Evolutionary conservation across 2,888 invertebrate species (phyloP).

Genomic region (Chymomyza caudatula): DNA sequence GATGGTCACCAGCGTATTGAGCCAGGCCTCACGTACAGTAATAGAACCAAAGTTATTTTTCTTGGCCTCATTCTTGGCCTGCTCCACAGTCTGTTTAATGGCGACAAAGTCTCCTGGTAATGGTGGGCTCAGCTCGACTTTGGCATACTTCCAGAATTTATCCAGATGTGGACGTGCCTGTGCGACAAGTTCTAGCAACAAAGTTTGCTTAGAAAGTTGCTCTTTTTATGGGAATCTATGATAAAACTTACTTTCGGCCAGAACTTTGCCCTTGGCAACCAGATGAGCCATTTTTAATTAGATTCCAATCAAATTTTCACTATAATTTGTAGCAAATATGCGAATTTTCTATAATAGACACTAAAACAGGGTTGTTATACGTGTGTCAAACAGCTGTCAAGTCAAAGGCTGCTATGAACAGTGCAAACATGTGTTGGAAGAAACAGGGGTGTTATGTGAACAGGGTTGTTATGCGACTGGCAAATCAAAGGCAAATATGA

Average conservation of each 20-base stretch:
- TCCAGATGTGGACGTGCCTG: conserved; percentile 46
- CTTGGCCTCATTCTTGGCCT: conserved; percentile 26
- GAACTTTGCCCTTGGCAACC: conserved; percentile 18
- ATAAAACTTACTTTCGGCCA: conserved; percentile 42
- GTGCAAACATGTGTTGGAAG: no score
- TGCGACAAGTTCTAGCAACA: conserved; percentile 25
- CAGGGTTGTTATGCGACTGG: no score
- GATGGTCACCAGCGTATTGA: conserved; percentile 49
- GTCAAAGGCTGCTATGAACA: no score
- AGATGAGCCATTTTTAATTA: conserved; percentile 1
- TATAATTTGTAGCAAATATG: background rate
- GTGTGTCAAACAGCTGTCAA: no score
- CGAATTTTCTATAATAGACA: background rate
- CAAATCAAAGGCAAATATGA: no score
- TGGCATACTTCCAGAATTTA: conserved; percentile 55
- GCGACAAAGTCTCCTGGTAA: conserved; percentile 46
- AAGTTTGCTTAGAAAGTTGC: background rate
- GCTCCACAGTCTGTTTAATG: conserved; percentile 26
- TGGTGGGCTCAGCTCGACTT: conserved; percentile 51
- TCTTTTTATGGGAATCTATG: background rate
- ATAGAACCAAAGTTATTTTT: conserved; percentile 20
- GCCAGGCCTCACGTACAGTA: conserved; percentile 47
- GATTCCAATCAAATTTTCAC: background rate
- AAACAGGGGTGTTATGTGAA: no score
- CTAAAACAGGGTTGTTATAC: background rate